Evolutionary conservation across 2,113 vertebrate species (phyloP), one percentile per base, ranked within the genome.

Genomic region (Seriola aureovittata): DNA sequence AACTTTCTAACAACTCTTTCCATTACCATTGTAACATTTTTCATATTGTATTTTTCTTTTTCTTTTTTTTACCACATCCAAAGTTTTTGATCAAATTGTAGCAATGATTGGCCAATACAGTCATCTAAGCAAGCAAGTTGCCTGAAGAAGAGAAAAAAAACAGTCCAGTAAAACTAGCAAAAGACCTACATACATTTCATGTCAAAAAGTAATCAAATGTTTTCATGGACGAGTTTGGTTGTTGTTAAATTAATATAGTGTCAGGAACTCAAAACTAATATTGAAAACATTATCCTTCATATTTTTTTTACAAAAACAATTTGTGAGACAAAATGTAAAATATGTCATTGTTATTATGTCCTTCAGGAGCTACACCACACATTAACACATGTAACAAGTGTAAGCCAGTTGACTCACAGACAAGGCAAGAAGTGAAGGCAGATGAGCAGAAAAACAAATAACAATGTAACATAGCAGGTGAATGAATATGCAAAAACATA

Each of bases 401-500:
- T 75, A 76, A 91, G 87, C 78, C 89, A 65, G 55, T 19, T 21
- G 82, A 80, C 87, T 91, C 80, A 87, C 78, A 79, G 80, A 89
- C 84, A 94, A 94, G 91, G 93, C 92, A 93, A 92, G 83, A 92
- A 82, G 84, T 91, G 80, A 91, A 94, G 90, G 85, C 93, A 82
- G 60, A 81, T 76, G 54, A 90, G 87, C 74, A 88, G 66, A 87
- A 83, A 88, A 73, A 87, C 65, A 70, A 82, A 50, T 16, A 78
- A 78, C 46, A 59, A 85, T 14, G 55, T 75, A 89, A 92, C 79
- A 82, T 75, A 84, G 62, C 74, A 78, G n/a, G 60, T 85, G 69
- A 80, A 84, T 75, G 65, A 91, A 90, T 90, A 82, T 83, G 71
- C 80, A 76, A 75, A 90, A 88, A 89, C 64, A 89, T 74, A 86